Conservation (phyloP, 2,797 vertebrate species). For the Eulemur rubriventer region DNA sequence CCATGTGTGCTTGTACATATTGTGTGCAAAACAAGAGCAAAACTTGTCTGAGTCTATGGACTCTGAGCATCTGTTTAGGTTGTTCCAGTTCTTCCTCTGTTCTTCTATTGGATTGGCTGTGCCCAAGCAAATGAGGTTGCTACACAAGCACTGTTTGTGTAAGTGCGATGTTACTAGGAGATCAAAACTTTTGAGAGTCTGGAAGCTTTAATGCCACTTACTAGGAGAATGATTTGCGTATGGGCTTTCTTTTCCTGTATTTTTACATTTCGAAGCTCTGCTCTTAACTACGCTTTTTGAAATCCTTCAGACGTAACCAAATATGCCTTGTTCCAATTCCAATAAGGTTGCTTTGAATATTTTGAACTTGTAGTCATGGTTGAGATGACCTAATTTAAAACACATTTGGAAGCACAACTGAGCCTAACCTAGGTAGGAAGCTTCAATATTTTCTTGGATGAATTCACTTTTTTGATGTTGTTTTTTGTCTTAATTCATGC, state of each 20-base stretch:
- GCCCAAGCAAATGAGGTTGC: not conserved
- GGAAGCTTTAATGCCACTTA: not conserved
- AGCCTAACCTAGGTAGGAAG: not conserved
- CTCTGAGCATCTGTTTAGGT: not conserved
- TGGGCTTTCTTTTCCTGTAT: not conserved
- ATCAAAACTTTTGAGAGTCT: not conserved
- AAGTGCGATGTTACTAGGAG: not conserved
- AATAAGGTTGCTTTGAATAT: constrained; percentile 77
- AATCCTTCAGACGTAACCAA: constrained; percentile 62
- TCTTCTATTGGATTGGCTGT: not conserved
- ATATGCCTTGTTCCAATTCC: constrained; percentile 67
- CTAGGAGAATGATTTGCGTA: not conserved
- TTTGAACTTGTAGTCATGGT: constrained; percentile 63
- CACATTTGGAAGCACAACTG: constrained; percentile 73
- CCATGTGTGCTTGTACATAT: not conserved
- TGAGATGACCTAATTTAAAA: constrained; percentile 79
- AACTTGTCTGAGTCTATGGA: not conserved
- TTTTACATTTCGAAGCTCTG: constrained; percentile 73
- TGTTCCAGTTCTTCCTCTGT: not conserved
- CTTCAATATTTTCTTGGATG: constrained; percentile 43
- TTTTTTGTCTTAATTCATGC: constrained; percentile 44
- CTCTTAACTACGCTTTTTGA: constrained; percentile 66
- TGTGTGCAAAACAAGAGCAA: not conserved
- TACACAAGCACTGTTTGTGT: not conserved
- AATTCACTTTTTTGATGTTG: not conserved